Evolutionary conservation across 2,797 vertebrate genomes (phyloP).

Genomic region (Vespertilio murinus): DNA sequence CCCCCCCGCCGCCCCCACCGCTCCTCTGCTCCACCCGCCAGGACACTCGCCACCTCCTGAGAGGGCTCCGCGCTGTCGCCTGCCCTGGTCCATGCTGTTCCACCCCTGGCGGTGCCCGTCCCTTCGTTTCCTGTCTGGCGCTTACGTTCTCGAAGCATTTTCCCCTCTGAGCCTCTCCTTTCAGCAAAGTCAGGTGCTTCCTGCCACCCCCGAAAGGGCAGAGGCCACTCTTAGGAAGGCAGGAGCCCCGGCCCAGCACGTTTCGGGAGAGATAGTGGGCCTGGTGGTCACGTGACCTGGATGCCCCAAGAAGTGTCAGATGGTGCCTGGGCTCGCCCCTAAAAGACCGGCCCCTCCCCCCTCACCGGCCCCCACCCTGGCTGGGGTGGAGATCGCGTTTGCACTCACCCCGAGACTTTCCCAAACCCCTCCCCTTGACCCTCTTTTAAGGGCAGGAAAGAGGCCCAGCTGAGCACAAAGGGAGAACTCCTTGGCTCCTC

Average conservation of each 20-base stretch:
- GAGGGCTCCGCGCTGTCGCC: not conserved
- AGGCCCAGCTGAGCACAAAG: not conserved
- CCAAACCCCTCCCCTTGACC: fast-evolving
- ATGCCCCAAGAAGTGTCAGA: not conserved
- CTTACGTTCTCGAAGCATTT: not conserved
- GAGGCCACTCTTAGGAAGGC: not conserved
- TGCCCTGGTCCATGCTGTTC: not conserved
- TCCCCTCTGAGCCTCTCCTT: not conserved
- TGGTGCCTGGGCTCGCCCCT: not conserved
- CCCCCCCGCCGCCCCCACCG: fast-evolving
- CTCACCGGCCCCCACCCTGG: not conserved
- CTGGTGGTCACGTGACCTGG: not conserved
- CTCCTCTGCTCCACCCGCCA: not conserved
- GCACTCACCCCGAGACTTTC: not conserved
- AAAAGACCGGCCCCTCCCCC: not conserved
- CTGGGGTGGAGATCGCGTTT: not conserved
- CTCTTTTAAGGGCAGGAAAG: not conserved
- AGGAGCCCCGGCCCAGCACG: not conserved
- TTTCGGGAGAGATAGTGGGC: fast-evolving
- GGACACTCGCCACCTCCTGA: not conserved
- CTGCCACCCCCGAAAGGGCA: not conserved
- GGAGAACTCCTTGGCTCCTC: not conserved
- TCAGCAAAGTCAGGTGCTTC: not conserved
- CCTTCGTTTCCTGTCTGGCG: not conserved
- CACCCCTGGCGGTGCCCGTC: not conserved